A percentile compares a stretch with the other conserved stretches of the same genome.
These are phyloP conservation scores for Aphrophora alni DNA, from an alignment of 2,888 invertebrate genomes.

Conservation along the genomic window DNA sequence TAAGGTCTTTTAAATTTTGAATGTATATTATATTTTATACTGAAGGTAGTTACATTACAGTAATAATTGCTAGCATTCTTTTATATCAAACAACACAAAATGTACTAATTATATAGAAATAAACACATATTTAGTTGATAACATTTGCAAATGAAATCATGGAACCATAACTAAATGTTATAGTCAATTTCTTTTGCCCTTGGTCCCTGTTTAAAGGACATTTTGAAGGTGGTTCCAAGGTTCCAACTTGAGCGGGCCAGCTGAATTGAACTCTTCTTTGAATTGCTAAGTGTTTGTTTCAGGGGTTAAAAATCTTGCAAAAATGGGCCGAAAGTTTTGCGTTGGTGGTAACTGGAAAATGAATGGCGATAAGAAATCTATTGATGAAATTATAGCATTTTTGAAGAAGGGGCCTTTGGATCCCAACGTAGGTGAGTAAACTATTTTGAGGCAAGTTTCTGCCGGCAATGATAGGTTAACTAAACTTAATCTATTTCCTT, in stretches of 20 bases:
- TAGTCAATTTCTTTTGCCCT: no score
- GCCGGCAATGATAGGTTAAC: no score
- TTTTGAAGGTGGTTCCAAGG: neutral
- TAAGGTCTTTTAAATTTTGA: no score
- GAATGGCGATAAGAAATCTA: constrained; percentile 90
- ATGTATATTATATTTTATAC: no score
- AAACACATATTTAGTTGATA: no score
- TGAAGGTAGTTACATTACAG: no score
- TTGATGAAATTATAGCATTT: constrained; percentile 79
- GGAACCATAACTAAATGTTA: no score
- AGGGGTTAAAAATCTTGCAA: constrained; percentile 14
- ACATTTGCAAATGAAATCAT: no score
- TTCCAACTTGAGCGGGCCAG: neutral
- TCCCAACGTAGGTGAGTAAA: constrained; percentile 74
- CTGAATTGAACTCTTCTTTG: neutral
- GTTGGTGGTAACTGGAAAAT: constrained; percentile 99
- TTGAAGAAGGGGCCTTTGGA: constrained; percentile 79
- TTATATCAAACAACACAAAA: no score
- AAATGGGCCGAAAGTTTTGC: constrained; percentile 88
- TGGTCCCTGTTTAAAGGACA: neutral
- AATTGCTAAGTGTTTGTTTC: neutral
- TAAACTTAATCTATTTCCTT: no score
- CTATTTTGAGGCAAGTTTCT: neutral
- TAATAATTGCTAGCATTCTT: no score
- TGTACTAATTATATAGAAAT: no score